A percentile compares a stretch with the other conserved stretches of the same genome.
These are phyloP conservation scores for Sparus aurata DNA, from an alignment of 2,797 vertebrate species.

Conservation along the genomic window DNA sequence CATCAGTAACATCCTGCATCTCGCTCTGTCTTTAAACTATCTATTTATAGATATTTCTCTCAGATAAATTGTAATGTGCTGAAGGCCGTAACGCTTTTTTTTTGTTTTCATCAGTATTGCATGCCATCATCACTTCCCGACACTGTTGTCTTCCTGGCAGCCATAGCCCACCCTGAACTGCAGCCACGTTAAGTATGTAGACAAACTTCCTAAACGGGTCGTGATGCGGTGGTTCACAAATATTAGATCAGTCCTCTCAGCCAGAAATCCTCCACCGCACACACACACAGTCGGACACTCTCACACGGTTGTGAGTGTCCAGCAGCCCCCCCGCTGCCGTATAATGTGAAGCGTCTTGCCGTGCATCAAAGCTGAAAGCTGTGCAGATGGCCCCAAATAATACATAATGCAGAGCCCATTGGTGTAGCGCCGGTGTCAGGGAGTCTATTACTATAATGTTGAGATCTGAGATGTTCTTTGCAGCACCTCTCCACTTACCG, in stretches of 20 bases:
- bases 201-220: slow-evolving; percentile 38
- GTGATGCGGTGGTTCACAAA: slow-evolving; percentile 38
- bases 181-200: slow-evolving; percentile 18
- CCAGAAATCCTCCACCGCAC: background rate
- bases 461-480: slow-evolving; percentile 52
- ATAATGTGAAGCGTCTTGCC: slow-evolving; percentile 43
- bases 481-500: slow-evolving; percentile 21
- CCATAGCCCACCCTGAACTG: background rate
- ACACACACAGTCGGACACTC: slow-evolving; percentile 2
- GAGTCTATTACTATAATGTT: slow-evolving; percentile 72
- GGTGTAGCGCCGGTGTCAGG: slow-evolving; percentile 57
- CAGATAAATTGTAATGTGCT: background rate
- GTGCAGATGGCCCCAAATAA: slow-evolving; percentile 70
- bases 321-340: slow-evolving; percentile 40
- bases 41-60: background rate
- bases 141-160: slow-evolving; percentile 23
- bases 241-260: slow-evolving; percentile 34
- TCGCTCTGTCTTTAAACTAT: background rate
- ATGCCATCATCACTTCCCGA: slow-evolving; percentile 15
- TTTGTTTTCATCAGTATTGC: slow-evolving; percentile 2
- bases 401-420: slow-evolving; percentile 70
- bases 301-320: slow-evolving; percentile 28
- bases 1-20: background rate
- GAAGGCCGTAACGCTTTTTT: background rate
- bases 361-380: slow-evolving; percentile 70